Conservation (phyloP, 1,140 invertebrate genomes). For the Zaprionus capensis region DNA sequence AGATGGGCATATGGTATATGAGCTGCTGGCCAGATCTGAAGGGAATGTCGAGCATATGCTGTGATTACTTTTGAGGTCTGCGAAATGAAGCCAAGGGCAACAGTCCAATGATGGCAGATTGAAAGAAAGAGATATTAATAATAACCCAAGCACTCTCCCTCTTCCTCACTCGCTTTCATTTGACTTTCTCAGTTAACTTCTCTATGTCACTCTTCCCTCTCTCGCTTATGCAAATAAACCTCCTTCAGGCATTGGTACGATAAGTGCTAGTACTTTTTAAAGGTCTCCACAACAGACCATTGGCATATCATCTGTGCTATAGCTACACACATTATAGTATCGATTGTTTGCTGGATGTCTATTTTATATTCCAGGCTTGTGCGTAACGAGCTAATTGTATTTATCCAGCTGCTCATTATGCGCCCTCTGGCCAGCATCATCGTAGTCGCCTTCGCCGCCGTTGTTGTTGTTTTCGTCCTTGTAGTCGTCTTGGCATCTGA, state of each 20-base stretch:
- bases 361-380: constrained; percentile 16
- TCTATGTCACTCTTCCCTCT: not conserved
- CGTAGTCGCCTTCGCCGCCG: not conserved
- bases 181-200: not conserved
- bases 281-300: not conserved
- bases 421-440: not conserved
- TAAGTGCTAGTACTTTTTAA: not conserved
- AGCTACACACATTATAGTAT: constrained; percentile 1
- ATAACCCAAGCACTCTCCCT: not conserved
- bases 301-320: not conserved
- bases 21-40: not conserved
- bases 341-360: constrained; percentile 9
- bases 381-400: constrained; percentile 41
- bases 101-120: not conserved
- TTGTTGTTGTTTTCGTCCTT: not conserved
- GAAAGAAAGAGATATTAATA: not conserved
- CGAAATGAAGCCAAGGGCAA: not conserved
- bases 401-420: constrained; percentile 15
- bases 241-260: not conserved
- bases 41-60: not conserved
- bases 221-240: not conserved
- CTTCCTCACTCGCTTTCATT: not conserved
- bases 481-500: constrained; percentile 14
- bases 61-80: constrained; percentile 1
- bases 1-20: not conserved